Base-by-base conservation (phyloP, 2,888 invertebrate genomes). In the Cheilosia pagana region DNA sequence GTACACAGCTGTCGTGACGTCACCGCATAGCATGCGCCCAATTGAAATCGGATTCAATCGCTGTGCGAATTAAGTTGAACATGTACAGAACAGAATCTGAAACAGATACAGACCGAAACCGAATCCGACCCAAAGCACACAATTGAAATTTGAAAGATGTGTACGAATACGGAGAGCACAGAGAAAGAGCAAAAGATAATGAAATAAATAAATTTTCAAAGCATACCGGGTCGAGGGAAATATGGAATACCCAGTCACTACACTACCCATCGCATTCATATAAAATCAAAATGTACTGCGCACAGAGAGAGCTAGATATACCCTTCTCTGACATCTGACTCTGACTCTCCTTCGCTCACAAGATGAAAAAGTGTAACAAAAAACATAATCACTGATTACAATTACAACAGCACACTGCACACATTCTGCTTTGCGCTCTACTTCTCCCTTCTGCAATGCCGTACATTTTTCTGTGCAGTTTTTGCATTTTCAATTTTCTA, bases 1-100 rank as follows among this genome's bases (percentile, higher is more conserved):
- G 65, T 16, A 67, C 65, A 79, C 79, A 79, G 65, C 79, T 79
- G 79, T 79, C 79, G 72, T 79, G 79, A 79, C 79, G 79, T 79
- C 79, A 79, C 45, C 43, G 79, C 65, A 70, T 72, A 65, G 79
- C 79, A 79, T 79, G 79, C 79, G 72, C 35, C 79, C 79, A 79
- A 79, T 79, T 79, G 72, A 79, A 79, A 79, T 79, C 39, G 79
- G 41, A 79, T 79, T 79, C 79, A 79, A 59, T 78, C 60, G 65
- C 23, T 53, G 60, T 59, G 67, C 76, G 68, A 70, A 68, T 77
- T 68, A 67, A 76, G 59, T 48, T 45, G 23, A 45, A 45, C 43
- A 50, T 62, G n/a, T 59, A 43, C 21, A 60, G 59, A 25, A 7
- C 52, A 31, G 41, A 50, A 31, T 48, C 8, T 19, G 28, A 39